Percentiles rank a stretch among this genome's conserved stretches.
phyloP scores from a whole-genome alignment of 1,140 invertebrate species.

The Orchestia grillus region DNA sequence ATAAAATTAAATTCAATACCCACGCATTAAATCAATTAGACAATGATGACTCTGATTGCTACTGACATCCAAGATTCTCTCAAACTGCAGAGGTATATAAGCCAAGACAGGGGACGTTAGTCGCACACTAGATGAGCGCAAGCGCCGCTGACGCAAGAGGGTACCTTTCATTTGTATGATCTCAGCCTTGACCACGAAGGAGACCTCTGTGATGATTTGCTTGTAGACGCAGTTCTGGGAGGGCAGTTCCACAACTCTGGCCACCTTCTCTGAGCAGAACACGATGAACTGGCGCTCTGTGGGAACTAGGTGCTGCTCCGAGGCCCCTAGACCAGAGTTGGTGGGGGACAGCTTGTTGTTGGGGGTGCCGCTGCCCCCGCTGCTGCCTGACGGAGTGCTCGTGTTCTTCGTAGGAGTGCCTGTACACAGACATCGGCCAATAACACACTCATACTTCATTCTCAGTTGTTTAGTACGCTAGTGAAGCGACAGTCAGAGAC shows the following conservation, averaged over 20 bases:
- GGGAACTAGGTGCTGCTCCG: slow-evolving; percentile 72
- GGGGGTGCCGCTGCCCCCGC: slow-evolving; percentile 61
- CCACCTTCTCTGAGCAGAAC: slow-evolving; percentile 94
- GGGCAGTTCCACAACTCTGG: slow-evolving; percentile 91
- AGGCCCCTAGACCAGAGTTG: slow-evolving; percentile 67
- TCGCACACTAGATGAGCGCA: background rate
- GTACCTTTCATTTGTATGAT: slow-evolving; percentile 92
- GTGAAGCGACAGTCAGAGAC: no score
- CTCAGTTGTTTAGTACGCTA: no score
- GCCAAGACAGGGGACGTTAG: background rate
- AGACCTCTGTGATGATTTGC: slow-evolving; percentile 86
- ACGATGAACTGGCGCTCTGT: slow-evolving; percentile 93
- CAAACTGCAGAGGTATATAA: background rate
- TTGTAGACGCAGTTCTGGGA: slow-evolving; percentile 92
- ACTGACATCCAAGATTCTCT: no score
- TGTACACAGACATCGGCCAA: background rate
- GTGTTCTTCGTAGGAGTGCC: slow-evolving; percentile 65
- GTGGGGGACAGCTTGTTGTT: slow-evolving; percentile 84
- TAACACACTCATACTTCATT: no score
- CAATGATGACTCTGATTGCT: no score
- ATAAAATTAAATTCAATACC: no score
- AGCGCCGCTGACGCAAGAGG: background rate
- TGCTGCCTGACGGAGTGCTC: slow-evolving; percentile 60
- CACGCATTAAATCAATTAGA: no score
- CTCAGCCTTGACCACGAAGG: slow-evolving; percentile 95